Percentiles rank a stretch among this genome's conserved stretches.
Evolutionary conservation across 2,113 vertebrate genomes (phyloP).

Genomic region (Dicentrarchus labrax): DNA sequence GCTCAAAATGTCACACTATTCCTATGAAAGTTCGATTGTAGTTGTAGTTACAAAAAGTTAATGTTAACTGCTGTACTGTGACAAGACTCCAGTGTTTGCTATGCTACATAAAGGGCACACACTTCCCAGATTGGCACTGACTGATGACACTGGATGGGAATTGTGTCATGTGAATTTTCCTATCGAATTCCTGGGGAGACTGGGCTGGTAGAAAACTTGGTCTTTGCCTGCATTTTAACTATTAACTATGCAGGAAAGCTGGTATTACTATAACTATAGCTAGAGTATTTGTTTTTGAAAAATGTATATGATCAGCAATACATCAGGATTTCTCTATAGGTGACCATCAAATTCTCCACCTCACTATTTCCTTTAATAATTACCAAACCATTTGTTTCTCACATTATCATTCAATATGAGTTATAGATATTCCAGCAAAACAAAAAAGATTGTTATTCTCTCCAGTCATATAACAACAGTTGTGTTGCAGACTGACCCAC

Average conservation of each 20-base stretch:
- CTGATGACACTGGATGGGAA: neutral
- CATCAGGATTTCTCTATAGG: neutral
- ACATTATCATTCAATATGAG: neutral
- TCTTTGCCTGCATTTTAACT: neutral
- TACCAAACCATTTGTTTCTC: neutral
- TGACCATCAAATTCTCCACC: neutral
- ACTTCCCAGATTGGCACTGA: neutral
- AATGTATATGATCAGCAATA: neutral
- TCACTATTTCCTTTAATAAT: neutral
- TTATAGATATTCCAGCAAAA: neutral
- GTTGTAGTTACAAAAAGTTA: neutral
- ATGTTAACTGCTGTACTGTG: neutral
- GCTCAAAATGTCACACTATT: neutral
- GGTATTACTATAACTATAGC: too few relatives aligned
- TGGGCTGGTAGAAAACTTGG: neutral
- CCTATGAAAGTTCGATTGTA: neutral
- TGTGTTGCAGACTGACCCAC: slow-evolving; percentile 18
- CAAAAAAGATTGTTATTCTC: neutral
- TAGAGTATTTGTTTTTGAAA: neutral
- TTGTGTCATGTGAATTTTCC: neutral
- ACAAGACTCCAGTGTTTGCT: neutral
- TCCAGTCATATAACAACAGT: slow-evolving; percentile 5
- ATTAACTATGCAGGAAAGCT: neutral
- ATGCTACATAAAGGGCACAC: neutral
- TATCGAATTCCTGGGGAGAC: neutral